Conservation (phyloP, 2,797 vertebrate genomes). For the Microhierax caerulescens region DNA sequence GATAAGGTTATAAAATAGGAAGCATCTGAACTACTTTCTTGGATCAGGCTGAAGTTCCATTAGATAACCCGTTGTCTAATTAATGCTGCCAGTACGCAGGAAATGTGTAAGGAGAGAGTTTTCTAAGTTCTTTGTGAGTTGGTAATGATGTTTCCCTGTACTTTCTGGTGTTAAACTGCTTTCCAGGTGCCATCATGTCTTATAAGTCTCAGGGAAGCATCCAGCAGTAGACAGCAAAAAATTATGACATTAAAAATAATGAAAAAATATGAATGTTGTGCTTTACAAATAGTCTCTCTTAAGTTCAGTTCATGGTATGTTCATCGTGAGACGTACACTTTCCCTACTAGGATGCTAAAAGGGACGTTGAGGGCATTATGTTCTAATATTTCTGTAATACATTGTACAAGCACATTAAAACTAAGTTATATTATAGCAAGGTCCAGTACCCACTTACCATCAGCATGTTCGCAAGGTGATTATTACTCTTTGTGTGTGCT, state of each 20-base stretch:
- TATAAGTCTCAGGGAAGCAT: neutral
- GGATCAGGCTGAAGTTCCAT: neutral
- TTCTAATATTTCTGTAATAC: neutral
- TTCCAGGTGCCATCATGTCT: neutral
- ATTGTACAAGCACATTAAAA: neutral
- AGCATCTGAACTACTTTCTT: neutral
- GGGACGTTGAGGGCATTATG: neutral
- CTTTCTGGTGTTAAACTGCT: neutral
- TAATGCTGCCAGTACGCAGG: neutral
- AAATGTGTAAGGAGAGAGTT: neutral
- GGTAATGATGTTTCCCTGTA: neutral
- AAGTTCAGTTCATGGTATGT: neutral
- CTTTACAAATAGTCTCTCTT: neutral
- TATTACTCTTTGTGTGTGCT: neutral
- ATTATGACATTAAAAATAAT: neutral
- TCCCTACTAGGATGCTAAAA: neutral
- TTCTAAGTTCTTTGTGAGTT: neutral
- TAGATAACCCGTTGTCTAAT: neutral
- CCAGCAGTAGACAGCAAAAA: neutral
- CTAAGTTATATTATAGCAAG: neutral
- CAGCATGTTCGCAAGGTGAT: neutral
- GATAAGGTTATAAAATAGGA: neutral
- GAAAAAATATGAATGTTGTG: accelerated
- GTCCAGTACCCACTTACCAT: neutral
- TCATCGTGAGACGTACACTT: accelerated